Evolutionary conservation across 1,140 invertebrate genomes (phyloP), one percentile per base, ranked within the genome.

Genomic region (Drosophila tsacasi): DNA sequence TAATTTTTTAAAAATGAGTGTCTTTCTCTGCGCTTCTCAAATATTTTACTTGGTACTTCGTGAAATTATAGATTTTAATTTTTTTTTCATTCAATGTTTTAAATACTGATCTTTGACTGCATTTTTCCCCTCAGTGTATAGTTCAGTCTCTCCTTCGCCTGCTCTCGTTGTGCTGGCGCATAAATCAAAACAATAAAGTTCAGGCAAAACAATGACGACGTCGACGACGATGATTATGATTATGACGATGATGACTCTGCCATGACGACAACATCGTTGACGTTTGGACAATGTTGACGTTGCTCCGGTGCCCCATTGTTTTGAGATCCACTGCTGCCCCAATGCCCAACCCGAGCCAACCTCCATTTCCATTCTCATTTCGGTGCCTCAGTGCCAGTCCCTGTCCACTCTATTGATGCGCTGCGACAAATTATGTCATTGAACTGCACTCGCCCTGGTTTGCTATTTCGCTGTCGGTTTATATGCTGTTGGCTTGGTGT

Each of bases 101-200:
- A 12, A 44, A 44, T 21, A 5, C 5, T 10, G 10, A 10, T 44
- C 19, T 44, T 44, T 9, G 39, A 40, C 35, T 37, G 32, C 5
- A 37, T 6, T 32, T 59, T 59, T 2, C 37, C 4, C 15, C 6
- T 10, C 65, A 60, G 54, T 71, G 67, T 15, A 4, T 35, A 35
- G 63, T 25, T n/a, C 25, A 19, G 35, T 35, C 44, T 49, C 65
- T 55, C 37, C 39, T 25, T 40, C 37, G 37, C 21, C 30, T 49
- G 39, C 25, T 32, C 66, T 60, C 58, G 81, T 64, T 89, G 74
- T 90, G 78, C 79, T 47, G 57, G 78, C 79, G 85, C 85, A 89
- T 89, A 89, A 89, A 89, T 89, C 85, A 89, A 89, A 90, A 89
- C 85, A 89, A 90, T 89, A 89, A 90, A 90, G 85, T 89, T 89